A percentile compares a stretch with the other conserved stretches of the same genome.
Conservation (phyloP, 1,140 invertebrate genomes). For the Centruroides sculpturatus region DNA sequence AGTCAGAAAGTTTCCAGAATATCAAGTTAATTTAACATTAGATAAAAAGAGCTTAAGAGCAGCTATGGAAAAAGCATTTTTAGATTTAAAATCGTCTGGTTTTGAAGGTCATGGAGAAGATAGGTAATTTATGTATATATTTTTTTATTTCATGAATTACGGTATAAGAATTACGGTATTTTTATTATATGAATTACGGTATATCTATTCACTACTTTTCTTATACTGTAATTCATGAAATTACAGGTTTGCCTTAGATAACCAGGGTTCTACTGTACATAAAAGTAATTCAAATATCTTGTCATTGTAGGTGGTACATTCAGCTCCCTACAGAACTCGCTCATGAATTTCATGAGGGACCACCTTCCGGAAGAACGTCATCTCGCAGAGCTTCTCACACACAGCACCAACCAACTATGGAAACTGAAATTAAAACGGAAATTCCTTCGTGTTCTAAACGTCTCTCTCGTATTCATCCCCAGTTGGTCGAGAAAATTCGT, state of each 20-base stretch:
- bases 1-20: constrained; percentile 30
- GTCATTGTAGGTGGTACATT: constrained; percentile 20
- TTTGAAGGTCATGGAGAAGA: constrained; percentile 26
- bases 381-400: background rate
- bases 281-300: background rate
- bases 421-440: no score
- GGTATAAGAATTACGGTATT: no score
- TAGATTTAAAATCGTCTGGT: constrained; percentile 24
- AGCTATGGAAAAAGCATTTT: constrained; percentile 31
- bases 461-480: constrained; percentile 22
- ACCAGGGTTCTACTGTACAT: no score
- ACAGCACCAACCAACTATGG: no score
- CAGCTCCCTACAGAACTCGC: constrained; percentile 29
- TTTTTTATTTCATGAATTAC: no score
- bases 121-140: constrained; percentile 18
- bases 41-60: constrained; percentile 27
- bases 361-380: background rate
- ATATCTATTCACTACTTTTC: no score
- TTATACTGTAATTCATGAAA: no score
- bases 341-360: constrained; percentile 28
- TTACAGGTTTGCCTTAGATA: no score
- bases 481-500: constrained; percentile 27
- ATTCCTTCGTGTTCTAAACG: no score
- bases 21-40: constrained; percentile 22
- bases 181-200: no score